Evolutionary conservation across 2,113 vertebrate genomes (phyloP).

Genomic region (Chaetura pelagica): DNA sequence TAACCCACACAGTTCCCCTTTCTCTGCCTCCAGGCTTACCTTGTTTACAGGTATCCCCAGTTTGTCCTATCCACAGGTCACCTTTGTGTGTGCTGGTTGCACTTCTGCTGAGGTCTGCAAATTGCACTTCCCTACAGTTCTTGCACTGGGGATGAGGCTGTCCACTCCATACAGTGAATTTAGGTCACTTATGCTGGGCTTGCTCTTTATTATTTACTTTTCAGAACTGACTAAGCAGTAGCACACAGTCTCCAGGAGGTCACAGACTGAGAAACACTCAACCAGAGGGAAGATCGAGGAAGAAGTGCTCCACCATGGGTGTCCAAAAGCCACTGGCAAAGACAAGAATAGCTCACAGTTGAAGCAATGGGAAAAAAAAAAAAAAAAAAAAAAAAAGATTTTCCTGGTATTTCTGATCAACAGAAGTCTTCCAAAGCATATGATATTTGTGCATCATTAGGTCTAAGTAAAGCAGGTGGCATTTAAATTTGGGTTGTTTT

Average conservation of each 20-base stretch:
- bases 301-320: background rate
- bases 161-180: background rate
- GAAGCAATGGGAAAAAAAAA: background rate
- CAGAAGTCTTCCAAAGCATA: background rate
- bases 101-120: background rate
- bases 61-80: background rate
- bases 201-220: background rate
- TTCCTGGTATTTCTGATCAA: background rate
- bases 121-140: background rate
- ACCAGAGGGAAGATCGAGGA: background rate
- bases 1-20: background rate
- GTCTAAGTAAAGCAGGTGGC: background rate
- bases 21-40: background rate
- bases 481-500: background rate
- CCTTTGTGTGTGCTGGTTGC: background rate
- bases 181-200: background rate
- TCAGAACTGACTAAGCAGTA: background rate
- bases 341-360: background rate
- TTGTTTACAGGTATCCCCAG: background rate
- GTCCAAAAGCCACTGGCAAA: background rate
- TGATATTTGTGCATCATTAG: background rate
- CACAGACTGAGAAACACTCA: background rate
- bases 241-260: background rate
- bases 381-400: background rate
- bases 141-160: background rate